Conservation (phyloP, 2,888 invertebrate genomes). For the Caenorhabditis virilis region DNA sequence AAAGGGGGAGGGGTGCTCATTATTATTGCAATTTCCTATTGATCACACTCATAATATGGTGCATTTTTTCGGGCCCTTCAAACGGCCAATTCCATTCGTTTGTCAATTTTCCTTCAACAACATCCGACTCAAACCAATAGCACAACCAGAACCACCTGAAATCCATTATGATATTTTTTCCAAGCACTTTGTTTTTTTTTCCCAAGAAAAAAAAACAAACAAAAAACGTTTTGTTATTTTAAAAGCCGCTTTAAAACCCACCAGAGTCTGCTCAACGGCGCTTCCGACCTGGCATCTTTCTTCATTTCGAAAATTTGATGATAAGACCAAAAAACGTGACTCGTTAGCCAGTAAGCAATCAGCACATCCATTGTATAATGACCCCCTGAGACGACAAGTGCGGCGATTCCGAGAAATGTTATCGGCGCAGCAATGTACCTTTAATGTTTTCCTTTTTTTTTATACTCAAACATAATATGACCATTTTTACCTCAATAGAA, state of each 20-base stretch:
- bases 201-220: neutral
- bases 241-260: slow-evolving; percentile 13
- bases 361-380: slow-evolving; percentile 68
- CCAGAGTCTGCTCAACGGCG: slow-evolving; percentile 63
- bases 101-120: slow-evolving; percentile 55
- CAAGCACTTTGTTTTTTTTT: neutral
- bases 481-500: slow-evolving; percentile 47
- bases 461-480: neutral
- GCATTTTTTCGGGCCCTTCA: slow-evolving; percentile 39
- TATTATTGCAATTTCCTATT: slow-evolving; percentile 42
- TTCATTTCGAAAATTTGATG: slow-evolving; percentile 76
- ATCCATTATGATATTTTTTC: slow-evolving; percentile 1
- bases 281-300: slow-evolving; percentile 41
- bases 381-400: slow-evolving; percentile 66
- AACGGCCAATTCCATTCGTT: slow-evolving; percentile 65
- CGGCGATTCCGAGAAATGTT: slow-evolving; percentile 66
- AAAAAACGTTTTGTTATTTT: slow-evolving; percentile 1
- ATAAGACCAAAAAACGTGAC: slow-evolving; percentile 78
- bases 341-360: slow-evolving; percentile 66
- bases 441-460: slow-evolving; percentile 1
- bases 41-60: slow-evolving; percentile 40
- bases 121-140: slow-evolving; percentile 66
- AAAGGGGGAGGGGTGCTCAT: neutral
- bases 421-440: slow-evolving; percentile 66
- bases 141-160: slow-evolving; percentile 67